Base-by-base conservation (phyloP, 2,113 vertebrate genomes). In the Thomomys bottae region DNA sequence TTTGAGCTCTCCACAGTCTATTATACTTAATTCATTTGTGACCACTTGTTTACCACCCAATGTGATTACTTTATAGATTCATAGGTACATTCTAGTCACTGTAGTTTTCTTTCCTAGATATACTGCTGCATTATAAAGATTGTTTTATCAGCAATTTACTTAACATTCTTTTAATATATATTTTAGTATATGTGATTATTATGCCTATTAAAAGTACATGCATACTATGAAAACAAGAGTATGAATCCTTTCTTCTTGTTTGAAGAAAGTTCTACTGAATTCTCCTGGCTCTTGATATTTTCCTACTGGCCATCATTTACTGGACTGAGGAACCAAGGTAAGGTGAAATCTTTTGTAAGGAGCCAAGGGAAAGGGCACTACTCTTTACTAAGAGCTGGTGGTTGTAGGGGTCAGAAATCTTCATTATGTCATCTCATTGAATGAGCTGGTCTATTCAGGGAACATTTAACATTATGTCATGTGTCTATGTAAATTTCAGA, bases 91-190 rank as follows among this genome's bases (percentile, higher is more conserved):
- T 54, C 49, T 54, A 54, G 49, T 54, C 14, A 67, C 61, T 91
- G 17, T 67, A 59, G 66, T 68, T 86, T 73, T 70, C 32, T n/a
- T 83, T 3, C 34, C 38, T 90, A 64, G 2, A 42, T 42, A 61
- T 15, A 68, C 3, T 57, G 26, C 76, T 67, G 20, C 54, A 14
- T 87, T 92, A 5, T 59, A 90, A 87, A 66, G 30, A 59, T 81
- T 9, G 28, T 86, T 85, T 86, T 83, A 71, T 73, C 8, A 73
- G 28, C 15, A 28, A 17, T 71, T 94, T 88, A 86, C 57, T 88
- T 78, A 87, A 73, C 49, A 70, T 61, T 70, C 6, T 10, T 89
- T 84, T 77, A 32, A 94, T 90, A 83, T 66, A 4, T 21, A 59
- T 64, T 81, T 93, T 49, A 80, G 26, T 68, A 87, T 17, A 34